A percentile compares a stretch with the other conserved stretches of the same genome.
Evolutionary conservation across 2,888 invertebrate genomes (phyloP).

Genomic region (Caenorhabditis sinica): DNA sequence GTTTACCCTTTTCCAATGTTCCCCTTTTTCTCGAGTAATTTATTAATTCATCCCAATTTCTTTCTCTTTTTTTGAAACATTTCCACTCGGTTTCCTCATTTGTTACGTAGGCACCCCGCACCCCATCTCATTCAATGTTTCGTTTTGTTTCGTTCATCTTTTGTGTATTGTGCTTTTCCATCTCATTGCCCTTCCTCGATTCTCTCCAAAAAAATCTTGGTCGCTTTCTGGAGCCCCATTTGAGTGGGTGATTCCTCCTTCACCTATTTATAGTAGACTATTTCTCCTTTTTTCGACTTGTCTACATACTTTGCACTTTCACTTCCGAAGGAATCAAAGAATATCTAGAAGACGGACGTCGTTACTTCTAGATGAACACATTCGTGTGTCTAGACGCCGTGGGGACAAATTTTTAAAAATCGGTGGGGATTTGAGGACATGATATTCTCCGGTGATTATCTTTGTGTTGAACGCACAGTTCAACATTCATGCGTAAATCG

Average conservation of each 20-base stretch:
- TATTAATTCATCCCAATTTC: constrained; percentile 5
- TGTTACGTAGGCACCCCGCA: constrained; percentile 30
- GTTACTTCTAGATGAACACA: not conserved
- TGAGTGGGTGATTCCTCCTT: constrained; percentile 27
- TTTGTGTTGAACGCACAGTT: no score
- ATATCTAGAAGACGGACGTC: constrained; percentile 12
- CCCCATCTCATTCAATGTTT: not conserved
- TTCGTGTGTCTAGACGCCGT: constrained; percentile 7
- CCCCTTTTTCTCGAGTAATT: not conserved
- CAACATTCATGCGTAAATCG: no score
- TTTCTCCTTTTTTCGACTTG: not conserved
- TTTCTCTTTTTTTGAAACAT: not conserved
- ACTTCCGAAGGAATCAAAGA: constrained; percentile 23
- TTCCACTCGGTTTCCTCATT: constrained; percentile 30
- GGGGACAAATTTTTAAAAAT: not conserved
- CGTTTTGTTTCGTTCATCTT: constrained; percentile 30
- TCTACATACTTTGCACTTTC: constrained; percentile 2
- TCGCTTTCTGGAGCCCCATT: constrained; percentile 25
- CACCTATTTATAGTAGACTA: constrained; percentile 27
- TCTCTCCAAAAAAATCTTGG: not conserved
- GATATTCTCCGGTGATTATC: not conserved
- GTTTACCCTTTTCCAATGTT: constrained; percentile 9
- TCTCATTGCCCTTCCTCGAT: not conserved
- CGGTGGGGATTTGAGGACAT: not conserved
- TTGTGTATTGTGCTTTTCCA: constrained; percentile 26